Percentiles rank a stretch among this genome's conserved stretches.
These are phyloP conservation scores for Drosophila jambulina DNA, from an alignment of 1,140 invertebrate species.

Conservation along the genomic window DNA sequence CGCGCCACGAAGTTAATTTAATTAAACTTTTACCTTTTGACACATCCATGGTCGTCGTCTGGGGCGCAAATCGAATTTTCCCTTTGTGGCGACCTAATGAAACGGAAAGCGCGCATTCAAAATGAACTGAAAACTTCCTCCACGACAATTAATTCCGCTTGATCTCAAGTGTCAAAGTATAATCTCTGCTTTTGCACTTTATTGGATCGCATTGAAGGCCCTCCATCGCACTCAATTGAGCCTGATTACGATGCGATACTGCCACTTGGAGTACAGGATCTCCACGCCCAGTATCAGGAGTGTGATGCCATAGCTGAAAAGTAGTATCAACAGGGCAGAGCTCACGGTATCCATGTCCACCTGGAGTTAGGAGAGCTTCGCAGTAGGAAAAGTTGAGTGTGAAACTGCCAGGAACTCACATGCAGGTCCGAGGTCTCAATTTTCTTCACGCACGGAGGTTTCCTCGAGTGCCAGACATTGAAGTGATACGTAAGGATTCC, in stretches of 20 bases:
- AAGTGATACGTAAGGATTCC: constrained; percentile 86
- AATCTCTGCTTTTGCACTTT: constrained; percentile 26
- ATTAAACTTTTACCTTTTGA: constrained; percentile 73
- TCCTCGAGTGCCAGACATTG: constrained; percentile 86
- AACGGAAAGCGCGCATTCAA: constrained; percentile 47
- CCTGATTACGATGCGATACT: constrained; percentile 46
- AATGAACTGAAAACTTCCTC: constrained; percentile 31
- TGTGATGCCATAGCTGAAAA: constrained; percentile 83
- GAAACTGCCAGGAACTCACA: constrained; percentile 67
- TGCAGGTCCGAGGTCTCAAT: constrained; percentile 85
- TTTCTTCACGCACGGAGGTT: constrained; percentile 86
- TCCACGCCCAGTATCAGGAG: constrained; percentile 84
- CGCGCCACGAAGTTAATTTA: constrained; percentile 54
- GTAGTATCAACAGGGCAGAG: constrained; percentile 85
- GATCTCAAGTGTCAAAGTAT: constrained; percentile 29
- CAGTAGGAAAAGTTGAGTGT: not conserved
- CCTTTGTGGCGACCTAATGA: constrained; percentile 58
- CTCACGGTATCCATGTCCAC: constrained; percentile 85
- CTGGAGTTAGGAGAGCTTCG: constrained; percentile 28
- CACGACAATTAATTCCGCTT: constrained; percentile 36
- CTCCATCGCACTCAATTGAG: constrained; percentile 32
- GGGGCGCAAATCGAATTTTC: constrained; percentile 45
- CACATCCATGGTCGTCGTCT: constrained; percentile 39
- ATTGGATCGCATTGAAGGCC: constrained; percentile 7
- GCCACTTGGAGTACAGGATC: constrained; percentile 77